A percentile compares a stretch with the other conserved stretches of the same genome.
Conservation (phyloP, 2,888 invertebrate species). For the Mesodorylaimus sp. region DNA sequence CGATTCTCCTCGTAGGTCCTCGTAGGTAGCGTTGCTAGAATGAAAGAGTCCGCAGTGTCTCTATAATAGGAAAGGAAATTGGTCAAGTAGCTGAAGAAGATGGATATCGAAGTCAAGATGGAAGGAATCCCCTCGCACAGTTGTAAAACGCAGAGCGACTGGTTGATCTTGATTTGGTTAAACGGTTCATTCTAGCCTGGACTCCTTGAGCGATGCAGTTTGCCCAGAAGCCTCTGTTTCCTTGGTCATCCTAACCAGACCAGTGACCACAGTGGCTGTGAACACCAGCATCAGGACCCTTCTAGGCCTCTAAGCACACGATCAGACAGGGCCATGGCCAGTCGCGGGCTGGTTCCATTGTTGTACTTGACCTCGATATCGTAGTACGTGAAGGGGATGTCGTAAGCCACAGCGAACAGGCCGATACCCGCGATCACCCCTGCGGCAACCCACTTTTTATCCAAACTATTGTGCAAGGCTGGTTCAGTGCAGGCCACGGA, state of each 20-base stretch:
- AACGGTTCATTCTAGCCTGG: background rate
- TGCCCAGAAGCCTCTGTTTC: background rate
- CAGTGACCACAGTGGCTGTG: background rate
- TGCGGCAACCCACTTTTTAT: background rate
- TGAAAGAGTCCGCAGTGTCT: no score
- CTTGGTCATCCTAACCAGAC: background rate
- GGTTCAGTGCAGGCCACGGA: background rate
- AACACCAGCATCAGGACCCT: background rate
- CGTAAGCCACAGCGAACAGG: background rate
- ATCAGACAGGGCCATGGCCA: background rate
- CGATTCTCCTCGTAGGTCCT: background rate
- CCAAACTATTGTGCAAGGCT: background rate
- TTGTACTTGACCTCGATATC: background rate
- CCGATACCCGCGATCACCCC: background rate
- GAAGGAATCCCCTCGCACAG: background rate
- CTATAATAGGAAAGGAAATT: background rate
- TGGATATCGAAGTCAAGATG: background rate
- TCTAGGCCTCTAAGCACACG: background rate
- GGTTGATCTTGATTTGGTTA: background rate
- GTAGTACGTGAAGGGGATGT: background rate
- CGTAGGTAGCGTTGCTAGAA: no score
- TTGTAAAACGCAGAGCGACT: background rate
- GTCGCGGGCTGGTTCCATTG: background rate
- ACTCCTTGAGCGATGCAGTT: background rate
- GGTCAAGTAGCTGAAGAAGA: background rate